Base-by-base conservation (phyloP, 2,113 vertebrate genomes). In the Gobius niger region DNA sequence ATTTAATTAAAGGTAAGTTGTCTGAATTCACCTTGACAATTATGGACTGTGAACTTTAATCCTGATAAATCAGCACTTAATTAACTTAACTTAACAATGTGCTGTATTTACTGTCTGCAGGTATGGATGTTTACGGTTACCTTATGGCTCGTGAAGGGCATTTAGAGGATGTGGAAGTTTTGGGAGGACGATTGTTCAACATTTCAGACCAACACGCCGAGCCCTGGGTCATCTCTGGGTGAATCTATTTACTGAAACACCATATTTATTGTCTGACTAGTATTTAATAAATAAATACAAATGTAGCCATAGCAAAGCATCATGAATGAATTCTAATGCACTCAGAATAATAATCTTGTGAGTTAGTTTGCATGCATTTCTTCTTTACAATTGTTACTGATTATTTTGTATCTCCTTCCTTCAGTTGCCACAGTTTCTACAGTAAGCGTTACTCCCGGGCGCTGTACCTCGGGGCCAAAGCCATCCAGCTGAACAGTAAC, bases 191-290 rank as follows among this genome's bases (percentile, higher is more conserved):
- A 13, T 92, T 99, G 49, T 99, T 99, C 88, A 98, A 98, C 76
- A 99, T 99, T 66, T 99, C 98, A 7, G 98, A 99, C 76, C 97
- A 99, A 24, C 98, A 99, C 0, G 97, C 98, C 0, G 98, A 99
- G 51, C 96, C 97, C 19, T 99, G 98, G 98, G 97, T 99, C 54
- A 98, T 99, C 2, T 98, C 96, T 0, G 98, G 98, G 98, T 98
- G 85, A 89, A 89, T 70, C 14, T 11, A 40, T 41, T 41, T 44
- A 42, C 14, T 14, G 24, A 24, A 24, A 24, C 24, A 24, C 24
- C 24, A 24, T 24, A 24, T 24, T 24, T 24, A 24, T 24, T 24
- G 24, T 24, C 24, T 24, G 24, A 24, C 24, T 34, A 34, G 24
- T 34, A 34, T 3, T 34, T 34, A 4, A 34, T 34, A 34, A 34